Conservation (phyloP, 2,888 invertebrate species). For the Lamellibrachia columna region DNA sequence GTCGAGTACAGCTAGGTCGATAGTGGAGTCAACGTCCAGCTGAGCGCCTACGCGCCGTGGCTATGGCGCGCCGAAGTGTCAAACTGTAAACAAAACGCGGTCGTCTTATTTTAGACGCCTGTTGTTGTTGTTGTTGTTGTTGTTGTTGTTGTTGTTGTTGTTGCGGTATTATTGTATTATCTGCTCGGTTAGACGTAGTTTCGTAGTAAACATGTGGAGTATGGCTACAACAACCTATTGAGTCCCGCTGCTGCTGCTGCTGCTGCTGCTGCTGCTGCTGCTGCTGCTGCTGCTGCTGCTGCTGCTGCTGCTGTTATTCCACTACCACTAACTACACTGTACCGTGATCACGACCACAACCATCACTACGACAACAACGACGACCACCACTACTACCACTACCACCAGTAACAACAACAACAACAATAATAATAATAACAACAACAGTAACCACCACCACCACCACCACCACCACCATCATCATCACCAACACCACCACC, state of each 20-base stretch:
- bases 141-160: constrained; percentile 13
- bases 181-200: too few relatives aligned
- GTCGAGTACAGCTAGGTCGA: not conserved
- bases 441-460: not conserved
- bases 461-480: not conserved
- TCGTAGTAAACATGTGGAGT: too few relatives aligned
- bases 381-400: constrained; percentile 20
- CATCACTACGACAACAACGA: constrained; percentile 21
- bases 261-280: not conserved
- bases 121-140: not conserved
- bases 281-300: not conserved
- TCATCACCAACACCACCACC: not conserved
- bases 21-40: not conserved
- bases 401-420: not conserved
- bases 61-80: not conserved
- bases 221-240: too few relatives aligned
- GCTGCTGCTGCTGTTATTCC: constrained; percentile 13
- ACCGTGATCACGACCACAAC: constrained; percentile 20
- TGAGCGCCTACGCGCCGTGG: not conserved
- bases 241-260: constrained; percentile 6
- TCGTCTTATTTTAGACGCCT: not conserved
- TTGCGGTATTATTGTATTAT: constrained; percentile 3
- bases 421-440: not conserved
- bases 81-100: not conserved
- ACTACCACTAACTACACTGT: constrained; percentile 25